A percentile compares a stretch with the other conserved stretches of the same genome.
Conservation (phyloP, 2,797 vertebrate genomes). For the Potorous gilbertii region DNA sequence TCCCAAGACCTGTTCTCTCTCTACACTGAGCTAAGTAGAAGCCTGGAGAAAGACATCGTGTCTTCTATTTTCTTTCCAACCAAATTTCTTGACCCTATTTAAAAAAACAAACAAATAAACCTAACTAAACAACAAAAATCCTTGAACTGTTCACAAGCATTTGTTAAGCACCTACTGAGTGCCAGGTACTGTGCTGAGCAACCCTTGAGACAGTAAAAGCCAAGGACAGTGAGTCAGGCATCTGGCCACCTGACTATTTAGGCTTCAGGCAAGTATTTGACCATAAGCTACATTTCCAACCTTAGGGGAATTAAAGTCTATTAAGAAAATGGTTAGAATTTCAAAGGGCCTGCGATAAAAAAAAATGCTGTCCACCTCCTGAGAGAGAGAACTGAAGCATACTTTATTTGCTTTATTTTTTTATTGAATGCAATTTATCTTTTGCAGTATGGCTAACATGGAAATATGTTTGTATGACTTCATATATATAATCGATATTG, state of each 20-base stretch:
- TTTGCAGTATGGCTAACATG: not conserved
- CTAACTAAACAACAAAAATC: not conserved
- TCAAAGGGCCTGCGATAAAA: not conserved
- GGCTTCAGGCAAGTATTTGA: slow-evolving; percentile 12
- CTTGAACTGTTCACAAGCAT: not conserved
- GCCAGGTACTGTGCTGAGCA: not conserved
- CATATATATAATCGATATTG: not conserved
- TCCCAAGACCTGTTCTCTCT: slow-evolving; percentile 4
- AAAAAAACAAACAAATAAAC: not conserved
- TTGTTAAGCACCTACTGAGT: not conserved
- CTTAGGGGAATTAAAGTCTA: not conserved
- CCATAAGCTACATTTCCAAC: slow-evolving; percentile 23
- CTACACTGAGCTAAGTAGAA: slow-evolving; percentile 36
- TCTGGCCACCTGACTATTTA: slow-evolving; percentile 39
- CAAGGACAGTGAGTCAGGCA: not conserved
- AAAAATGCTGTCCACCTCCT: not conserved
- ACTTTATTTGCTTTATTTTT: not conserved
- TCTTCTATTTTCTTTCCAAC: not conserved
- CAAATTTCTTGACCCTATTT: not conserved
- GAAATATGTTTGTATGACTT: not conserved
- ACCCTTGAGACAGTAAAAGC: not conserved
- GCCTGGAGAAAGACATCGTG: slow-evolving; percentile 38
- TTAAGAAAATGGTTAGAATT: not conserved
- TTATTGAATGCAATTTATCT: not conserved
- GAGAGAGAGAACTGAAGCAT: not conserved